phyloP scores from a whole-genome alignment of 53 echinoderm and acorn worm species.

The Holothuria leucospilota region DNA sequence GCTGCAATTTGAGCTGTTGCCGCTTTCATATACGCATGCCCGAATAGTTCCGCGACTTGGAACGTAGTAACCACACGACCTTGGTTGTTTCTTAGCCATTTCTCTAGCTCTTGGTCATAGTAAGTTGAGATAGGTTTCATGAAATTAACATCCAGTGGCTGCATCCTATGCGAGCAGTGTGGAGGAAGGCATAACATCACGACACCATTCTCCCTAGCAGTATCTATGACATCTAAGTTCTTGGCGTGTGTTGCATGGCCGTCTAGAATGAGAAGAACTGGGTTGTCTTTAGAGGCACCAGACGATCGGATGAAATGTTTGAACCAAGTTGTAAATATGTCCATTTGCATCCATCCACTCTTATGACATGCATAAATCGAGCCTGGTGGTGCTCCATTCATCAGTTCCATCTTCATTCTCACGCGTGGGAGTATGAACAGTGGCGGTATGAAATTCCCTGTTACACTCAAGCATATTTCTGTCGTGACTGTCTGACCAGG shows the following conservation, averaged over 20 bases:
- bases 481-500: too few species aligned
- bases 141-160: conserved; percentile 60
- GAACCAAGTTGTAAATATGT: conserved; percentile 60
- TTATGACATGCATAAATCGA: too few species aligned
- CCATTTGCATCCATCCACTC: conserved; percentile 65
- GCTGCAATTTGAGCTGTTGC: conserved; percentile 59
- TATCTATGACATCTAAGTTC: conserved; percentile 59
- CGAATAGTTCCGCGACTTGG: conserved; percentile 59
- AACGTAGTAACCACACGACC: conserved; percentile 48
- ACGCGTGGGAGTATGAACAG: conserved; percentile 50
- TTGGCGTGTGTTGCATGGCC: conserved; percentile 55
- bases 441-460: conserved; percentile 49
- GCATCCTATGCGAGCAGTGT: conserved; percentile 65
- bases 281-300: conserved; percentile 56
- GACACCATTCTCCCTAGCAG: conserved; percentile 53
- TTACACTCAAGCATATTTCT: too few species aligned
- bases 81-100: conserved; percentile 57
- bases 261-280: too few species aligned
- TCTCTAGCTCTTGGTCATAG: conserved; percentile 54
- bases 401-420: too few species aligned
- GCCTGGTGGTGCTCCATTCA: too few species aligned
- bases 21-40: conserved; percentile 49
- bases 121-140: conserved; percentile 64
- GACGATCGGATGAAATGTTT: conserved; percentile 55
- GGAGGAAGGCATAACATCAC: conserved; percentile 56